phyloP scores from a whole-genome alignment of 2,797 vertebrate species.

The Platyrinchus mystaceus region DNA sequence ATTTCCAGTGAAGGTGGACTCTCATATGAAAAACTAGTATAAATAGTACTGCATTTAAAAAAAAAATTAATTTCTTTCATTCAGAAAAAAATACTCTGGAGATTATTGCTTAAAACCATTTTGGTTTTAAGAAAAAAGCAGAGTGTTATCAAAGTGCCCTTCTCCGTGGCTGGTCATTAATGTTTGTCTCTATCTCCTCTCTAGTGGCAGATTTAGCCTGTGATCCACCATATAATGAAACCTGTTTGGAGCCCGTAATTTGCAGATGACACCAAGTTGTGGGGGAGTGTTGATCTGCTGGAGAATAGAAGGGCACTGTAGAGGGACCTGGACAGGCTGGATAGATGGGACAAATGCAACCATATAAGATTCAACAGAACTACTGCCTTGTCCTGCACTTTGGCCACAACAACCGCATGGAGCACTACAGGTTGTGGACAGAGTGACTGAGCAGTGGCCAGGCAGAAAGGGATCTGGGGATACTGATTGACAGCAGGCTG shows the following conservation, averaged over 20 bases:
- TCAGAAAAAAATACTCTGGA: neutral
- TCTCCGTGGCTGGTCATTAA: neutral
- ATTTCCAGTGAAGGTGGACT: neutral
- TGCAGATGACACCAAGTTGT: neutral
- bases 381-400: neutral
- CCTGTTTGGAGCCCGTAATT: neutral
- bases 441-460: neutral
- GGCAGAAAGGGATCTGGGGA: neutral
- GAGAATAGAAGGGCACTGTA: neutral
- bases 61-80: neutral
- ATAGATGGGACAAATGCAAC: neutral
- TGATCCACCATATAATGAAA: neutral
- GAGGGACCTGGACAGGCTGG: neutral
- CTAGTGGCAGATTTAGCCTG: neutral
- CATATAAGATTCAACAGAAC: neutral
- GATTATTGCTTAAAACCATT: neutral
- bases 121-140: neutral
- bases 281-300: neutral
- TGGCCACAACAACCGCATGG: neutral
- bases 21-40: neutral
- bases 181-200: neutral
- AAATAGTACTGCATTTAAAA: fast-evolving
- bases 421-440: neutral
- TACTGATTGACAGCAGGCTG: neutral
- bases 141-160: neutral